Percentiles rank a stretch among this genome's conserved stretches.
phyloP scores from a whole-genome alignment of 2,113 vertebrate species.

The Dinomys branickii region DNA sequence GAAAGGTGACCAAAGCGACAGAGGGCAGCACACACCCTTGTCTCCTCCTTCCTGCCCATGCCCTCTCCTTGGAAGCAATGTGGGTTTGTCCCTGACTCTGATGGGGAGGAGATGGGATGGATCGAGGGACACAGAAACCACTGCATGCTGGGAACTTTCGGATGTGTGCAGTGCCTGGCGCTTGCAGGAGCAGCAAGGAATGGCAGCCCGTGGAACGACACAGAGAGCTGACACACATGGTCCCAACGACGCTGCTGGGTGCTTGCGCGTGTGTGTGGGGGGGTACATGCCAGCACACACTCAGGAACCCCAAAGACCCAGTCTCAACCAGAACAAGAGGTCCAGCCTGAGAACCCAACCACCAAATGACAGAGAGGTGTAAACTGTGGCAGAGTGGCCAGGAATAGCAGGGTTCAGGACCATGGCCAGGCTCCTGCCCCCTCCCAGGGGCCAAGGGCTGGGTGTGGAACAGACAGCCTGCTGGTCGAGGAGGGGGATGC shows the following conservation, averaged over 20 bases:
- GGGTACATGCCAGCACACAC: background rate
- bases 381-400: background rate
- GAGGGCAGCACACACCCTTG: background rate
- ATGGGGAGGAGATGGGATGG: background rate
- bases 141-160: background rate
- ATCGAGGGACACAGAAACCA: background rate
- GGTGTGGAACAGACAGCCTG: background rate
- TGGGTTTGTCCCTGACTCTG: background rate
- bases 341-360: background rate
- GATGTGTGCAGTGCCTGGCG: background rate
- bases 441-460: accelerated
- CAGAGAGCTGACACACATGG: background rate
- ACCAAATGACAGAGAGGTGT: background rate
- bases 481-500: background rate
- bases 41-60: no score
- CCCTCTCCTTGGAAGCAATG: background rate
- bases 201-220: accelerated
- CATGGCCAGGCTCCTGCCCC: background rate
- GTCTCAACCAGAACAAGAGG: background rate
- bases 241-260: background rate
- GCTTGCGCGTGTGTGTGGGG: background rate
- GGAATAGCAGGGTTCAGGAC: background rate
- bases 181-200: background rate
- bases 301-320: background rate
- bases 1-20: accelerated